Base-by-base conservation (phyloP, 2,797 vertebrate genomes). In the Chloroceryle inda region DNA sequence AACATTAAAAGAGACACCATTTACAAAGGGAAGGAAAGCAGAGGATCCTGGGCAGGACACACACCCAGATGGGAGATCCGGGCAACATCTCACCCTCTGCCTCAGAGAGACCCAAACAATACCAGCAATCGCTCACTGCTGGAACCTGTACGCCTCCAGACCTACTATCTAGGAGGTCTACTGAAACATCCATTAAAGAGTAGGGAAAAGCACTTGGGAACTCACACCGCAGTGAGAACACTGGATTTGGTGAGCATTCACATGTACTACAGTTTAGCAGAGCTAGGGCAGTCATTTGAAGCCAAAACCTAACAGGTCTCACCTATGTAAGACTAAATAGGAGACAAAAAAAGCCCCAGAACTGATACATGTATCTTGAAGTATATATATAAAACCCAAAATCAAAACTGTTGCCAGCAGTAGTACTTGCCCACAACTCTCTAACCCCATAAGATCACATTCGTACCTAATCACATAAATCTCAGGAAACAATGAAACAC, bases 241-340 rank as follows among this genome's bases (percentile, higher is more conserved):
- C 17, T 9, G 31, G 24, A 37, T 69, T 9, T 35, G 35, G n/a
- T 6, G 27, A 66, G 10, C 0, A 0, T 35, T 67, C 35, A n/a
- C 42, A 35, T 5, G 2, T n/a, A 6, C 6, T 37, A 9, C 6
- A 29, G n/a, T 17, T 24, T 31, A 47, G 19, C 16, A 31, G 26
- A 35, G 11, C 7, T 21, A 29, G 5, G 44, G n/a, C 24, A 64
- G 42, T 10, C 19, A 38, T 16, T 7, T 40, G 61, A 72, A 68
- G n/a, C 8, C 35, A 69, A 63, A 69, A 55, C 3, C 1, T 0
- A 62, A 33, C 2, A 38, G 23, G 12, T 23, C 11, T 52, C 29
- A 6, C 4, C 13, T 19, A 52, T 0, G 0, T 20, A 19, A 24
- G 23, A 68, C n/a, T 13, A 69, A 83, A 45, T 0, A 26, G 13